phyloP scores from a whole-genome alignment of 1,140 invertebrate species.

The Theocolax elegans region DNA sequence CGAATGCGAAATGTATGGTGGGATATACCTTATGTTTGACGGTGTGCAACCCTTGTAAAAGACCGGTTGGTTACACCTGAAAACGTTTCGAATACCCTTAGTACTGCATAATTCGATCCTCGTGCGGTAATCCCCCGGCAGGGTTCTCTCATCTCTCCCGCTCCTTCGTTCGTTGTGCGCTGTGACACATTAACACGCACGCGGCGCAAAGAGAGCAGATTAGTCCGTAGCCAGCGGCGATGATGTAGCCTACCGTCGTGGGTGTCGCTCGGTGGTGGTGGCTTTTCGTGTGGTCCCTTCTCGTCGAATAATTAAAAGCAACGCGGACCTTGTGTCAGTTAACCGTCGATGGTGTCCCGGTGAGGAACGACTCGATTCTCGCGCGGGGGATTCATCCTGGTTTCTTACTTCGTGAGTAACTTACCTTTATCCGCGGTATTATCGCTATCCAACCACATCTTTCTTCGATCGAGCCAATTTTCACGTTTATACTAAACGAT shows the following conservation, averaged over 20 bases:
- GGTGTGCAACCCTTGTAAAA: too few species aligned
- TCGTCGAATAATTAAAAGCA: constrained; percentile 42
- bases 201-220: constrained; percentile 4
- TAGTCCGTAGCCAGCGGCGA: constrained; percentile 17
- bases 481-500: too few species aligned
- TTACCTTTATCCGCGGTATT: neutral
- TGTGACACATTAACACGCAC: neutral
- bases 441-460: neutral
- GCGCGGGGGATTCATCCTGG: neutral
- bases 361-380: constrained; percentile 25
- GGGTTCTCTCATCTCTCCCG: neutral
- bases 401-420: neutral
- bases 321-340: constrained; percentile 38
- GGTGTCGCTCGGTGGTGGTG: constrained; percentile 18
- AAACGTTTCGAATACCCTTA: neutral
- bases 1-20: too few species aligned
- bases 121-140: neutral
- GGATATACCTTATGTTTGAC: too few species aligned
- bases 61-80: neutral
- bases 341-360: constrained; percentile 35
- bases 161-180: too few species aligned
- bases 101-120: too few species aligned
- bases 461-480: too few species aligned
- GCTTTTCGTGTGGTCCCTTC: constrained; percentile 20
- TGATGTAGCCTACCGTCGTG: constrained; percentile 7